A percentile compares a stretch with the other conserved stretches of the same genome.
Conservation (phyloP, 1,140 invertebrate genomes). For the Penaeus japonicus region DNA sequence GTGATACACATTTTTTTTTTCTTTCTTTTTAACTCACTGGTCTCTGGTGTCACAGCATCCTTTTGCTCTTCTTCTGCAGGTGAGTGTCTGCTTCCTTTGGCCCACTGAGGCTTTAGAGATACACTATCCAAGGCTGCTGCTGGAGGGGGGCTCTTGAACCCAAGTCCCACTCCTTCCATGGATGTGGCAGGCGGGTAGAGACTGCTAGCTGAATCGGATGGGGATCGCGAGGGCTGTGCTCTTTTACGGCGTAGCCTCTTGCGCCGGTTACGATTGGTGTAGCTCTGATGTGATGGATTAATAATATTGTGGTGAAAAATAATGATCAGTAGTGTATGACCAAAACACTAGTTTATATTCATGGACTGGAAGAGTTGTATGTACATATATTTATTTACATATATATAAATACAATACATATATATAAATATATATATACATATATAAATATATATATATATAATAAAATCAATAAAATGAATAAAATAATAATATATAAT, state of each 20-base stretch:
- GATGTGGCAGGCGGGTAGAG: background rate
- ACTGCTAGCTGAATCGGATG: background rate
- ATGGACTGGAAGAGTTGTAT: too few relatives aligned
- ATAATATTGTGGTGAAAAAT: background rate
- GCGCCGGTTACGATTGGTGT: constrained; percentile 55
- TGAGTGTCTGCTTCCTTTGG: background rate
- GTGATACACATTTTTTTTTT: too few relatives aligned
- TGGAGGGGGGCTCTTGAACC: constrained; percentile 29
- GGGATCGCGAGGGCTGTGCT: constrained; percentile 38
- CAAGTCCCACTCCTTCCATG: background rate
- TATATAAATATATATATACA: background rate
- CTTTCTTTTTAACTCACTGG: too few relatives aligned
- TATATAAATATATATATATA: background rate
- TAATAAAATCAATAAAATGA: background rate
- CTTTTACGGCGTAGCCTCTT: constrained; percentile 49
- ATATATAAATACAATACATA: too few relatives aligned
- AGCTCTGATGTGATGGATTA: constrained; percentile 13
- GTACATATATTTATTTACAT: too few relatives aligned
- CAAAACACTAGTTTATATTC: too few relatives aligned
- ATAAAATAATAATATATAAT: background rate
- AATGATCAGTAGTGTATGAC: too few relatives aligned
- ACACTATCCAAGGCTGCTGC: constrained; percentile 20
- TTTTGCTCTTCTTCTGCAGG: background rate
- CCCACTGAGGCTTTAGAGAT: constrained; percentile 48
- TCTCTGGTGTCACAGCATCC: background rate